Evolutionary conservation across 2,888 invertebrate genomes (phyloP).

Genomic region (Melitaea athalia): DNA sequence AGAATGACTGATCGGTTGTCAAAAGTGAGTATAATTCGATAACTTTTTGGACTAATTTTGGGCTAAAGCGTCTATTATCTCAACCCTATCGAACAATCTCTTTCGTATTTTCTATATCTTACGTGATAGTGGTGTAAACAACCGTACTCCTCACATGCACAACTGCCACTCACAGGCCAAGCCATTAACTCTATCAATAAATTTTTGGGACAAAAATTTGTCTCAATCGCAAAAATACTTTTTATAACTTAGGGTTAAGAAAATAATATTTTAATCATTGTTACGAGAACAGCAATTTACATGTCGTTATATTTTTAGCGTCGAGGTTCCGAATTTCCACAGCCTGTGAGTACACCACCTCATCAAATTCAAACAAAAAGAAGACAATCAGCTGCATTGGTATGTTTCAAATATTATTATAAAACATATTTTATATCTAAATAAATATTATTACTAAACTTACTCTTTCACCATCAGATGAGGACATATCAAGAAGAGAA

Average conservation of each 20-base stretch:
- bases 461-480: conserved; percentile 51
- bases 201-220: neutral
- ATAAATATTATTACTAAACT: neutral
- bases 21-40: conserved; percentile 55
- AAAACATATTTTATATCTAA: neutral
- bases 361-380: conserved; percentile 64
- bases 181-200: too few relatives aligned
- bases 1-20: conserved; percentile 68
- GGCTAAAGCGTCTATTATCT: too few relatives aligned
- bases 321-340: conserved; percentile 76
- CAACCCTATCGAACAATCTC: too few relatives aligned
- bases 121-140: too few relatives aligned
- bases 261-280: too few relatives aligned
- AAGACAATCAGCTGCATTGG: conserved; percentile 72
- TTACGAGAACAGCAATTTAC: too few relatives aligned
- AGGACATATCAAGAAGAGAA: conserved; percentile 67
- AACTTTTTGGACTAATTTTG: neutral
- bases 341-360: conserved; percentile 73
- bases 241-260: too few relatives aligned
- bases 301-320: conserved; percentile 51
- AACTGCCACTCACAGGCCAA: too few relatives aligned
- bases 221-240: too few relatives aligned
- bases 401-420: conserved; percentile 42
- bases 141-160: too few relatives aligned
- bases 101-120: too few relatives aligned